These are phyloP conservation scores for Cyrtonyx montezumae DNA, from an alignment of 2,113 vertebrate species.

Conservation along the genomic window DNA sequence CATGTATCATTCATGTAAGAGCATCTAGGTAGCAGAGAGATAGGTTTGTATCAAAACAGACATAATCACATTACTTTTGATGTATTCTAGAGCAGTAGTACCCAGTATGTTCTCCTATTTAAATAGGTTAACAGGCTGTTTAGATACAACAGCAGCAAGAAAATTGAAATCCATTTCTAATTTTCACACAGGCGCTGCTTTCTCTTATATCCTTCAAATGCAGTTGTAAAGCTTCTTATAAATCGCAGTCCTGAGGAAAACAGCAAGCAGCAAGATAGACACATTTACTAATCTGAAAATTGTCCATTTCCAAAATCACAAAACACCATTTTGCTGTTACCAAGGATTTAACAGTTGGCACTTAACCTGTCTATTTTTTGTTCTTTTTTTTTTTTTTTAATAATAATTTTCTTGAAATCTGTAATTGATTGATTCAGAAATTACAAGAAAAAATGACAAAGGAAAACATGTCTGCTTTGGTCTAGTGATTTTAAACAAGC, in stretches of 20 bases:
- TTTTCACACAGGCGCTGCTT: constrained; percentile 42
- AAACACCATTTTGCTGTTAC: constrained; percentile 7
- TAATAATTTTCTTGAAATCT: background rate
- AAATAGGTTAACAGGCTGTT: constrained; percentile 60
- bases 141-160: constrained; percentile 53
- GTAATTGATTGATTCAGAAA: constrained; percentile 69
- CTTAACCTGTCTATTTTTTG: constrained; percentile 2
- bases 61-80: constrained; percentile 45
- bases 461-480: constrained; percentile 35
- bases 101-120: constrained; percentile 25
- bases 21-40: constrained; percentile 66
- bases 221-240: background rate
- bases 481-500: constrained; percentile 56
- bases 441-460: background rate
- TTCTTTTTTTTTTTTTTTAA: background rate
- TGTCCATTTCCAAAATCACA: constrained; percentile 35
- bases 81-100: background rate
- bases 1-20: constrained; percentile 65
- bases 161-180: constrained; percentile 62
- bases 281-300: constrained; percentile 37
- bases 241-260: constrained; percentile 23
- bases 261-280: constrained; percentile 16
- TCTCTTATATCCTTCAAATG: constrained; percentile 5
- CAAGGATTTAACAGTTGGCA: constrained; percentile 28
- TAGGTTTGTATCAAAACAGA: constrained; percentile 55